Percentiles rank a stretch among this genome's conserved stretches.
Conservation (phyloP, 2,113 vertebrate species). For the Calypte anna region DNA sequence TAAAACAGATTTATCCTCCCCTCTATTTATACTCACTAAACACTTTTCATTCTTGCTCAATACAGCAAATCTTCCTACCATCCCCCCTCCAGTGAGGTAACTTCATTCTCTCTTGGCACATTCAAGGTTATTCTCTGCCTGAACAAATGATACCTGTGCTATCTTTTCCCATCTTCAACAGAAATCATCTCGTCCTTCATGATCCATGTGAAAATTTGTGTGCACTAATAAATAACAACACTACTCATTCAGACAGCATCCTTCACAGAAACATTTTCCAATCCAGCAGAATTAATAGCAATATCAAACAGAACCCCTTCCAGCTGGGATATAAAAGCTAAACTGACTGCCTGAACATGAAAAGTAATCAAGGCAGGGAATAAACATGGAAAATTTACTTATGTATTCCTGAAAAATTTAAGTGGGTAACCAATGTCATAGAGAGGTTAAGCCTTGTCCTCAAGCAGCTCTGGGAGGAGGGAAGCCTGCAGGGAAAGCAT, state of each 20-base stretch:
- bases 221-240: conserved; percentile 15
- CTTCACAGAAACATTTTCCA: not conserved
- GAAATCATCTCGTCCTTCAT: conserved; percentile 26
- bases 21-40: not conserved
- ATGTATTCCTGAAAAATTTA: not conserved
- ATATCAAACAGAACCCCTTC: not conserved
- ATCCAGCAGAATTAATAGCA: conserved; percentile 10
- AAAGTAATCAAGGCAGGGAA: not conserved
- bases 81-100: not conserved
- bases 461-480: not conserved
- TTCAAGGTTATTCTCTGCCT: conserved; percentile 28
- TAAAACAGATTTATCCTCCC: not conserved
- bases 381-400: not conserved
- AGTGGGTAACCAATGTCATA: not conserved
- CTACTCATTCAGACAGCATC: not conserved
- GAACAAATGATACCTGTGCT: not conserved
- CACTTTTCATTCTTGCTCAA: not conserved
- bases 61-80: not conserved
- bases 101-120: not conserved
- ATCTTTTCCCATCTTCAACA: not conserved
- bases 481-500: not conserved
- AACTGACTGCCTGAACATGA: not conserved
- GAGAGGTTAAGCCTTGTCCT: not conserved
- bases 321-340: not conserved
- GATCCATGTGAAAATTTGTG: not conserved